Percentiles rank a stretch among this genome's conserved stretches.
phyloP scores from a whole-genome alignment of 2,888 invertebrate species.

The Sepiola atlantica region DNA sequence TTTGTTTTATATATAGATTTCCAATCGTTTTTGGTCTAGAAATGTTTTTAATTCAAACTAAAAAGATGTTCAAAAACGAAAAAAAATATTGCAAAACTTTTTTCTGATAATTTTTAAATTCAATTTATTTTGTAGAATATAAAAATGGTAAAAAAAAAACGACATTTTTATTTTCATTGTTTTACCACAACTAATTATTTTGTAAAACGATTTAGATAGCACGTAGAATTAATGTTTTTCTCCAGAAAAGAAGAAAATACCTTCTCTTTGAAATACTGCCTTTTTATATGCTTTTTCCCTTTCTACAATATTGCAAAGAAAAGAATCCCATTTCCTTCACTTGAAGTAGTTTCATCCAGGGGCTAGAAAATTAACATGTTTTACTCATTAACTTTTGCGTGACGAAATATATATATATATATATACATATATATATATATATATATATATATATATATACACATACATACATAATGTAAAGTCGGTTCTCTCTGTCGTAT shows the following conservation, averaged over 20 bases:
- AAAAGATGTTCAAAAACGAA: neutral
- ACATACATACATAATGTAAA: too few species aligned
- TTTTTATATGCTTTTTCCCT: neutral
- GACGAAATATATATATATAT: too few species aligned
- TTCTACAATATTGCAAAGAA: neutral
- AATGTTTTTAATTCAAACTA: neutral
- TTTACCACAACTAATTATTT: neutral
- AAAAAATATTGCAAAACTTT: neutral
- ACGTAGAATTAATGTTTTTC: neutral
- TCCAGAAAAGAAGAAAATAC: neutral
- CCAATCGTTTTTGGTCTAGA: neutral
- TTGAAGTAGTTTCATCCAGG: too few species aligned
- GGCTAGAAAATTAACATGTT: too few species aligned
- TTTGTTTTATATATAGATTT: too few species aligned
- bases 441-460: too few species aligned
- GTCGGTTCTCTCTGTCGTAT: too few species aligned
- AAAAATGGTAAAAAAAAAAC: neutral
- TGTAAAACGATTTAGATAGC: neutral
- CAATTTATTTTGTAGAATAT: too few species aligned
- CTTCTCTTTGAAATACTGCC: neutral
- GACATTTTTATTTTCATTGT: neutral
- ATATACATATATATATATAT: too few species aligned
- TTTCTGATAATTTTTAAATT: neutral
- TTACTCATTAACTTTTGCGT: too few species aligned
- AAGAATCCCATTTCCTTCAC: too few species aligned